phyloP scores from a whole-genome alignment of 2,888 invertebrate genomes.

The Monoplex corrugatus region DNA sequence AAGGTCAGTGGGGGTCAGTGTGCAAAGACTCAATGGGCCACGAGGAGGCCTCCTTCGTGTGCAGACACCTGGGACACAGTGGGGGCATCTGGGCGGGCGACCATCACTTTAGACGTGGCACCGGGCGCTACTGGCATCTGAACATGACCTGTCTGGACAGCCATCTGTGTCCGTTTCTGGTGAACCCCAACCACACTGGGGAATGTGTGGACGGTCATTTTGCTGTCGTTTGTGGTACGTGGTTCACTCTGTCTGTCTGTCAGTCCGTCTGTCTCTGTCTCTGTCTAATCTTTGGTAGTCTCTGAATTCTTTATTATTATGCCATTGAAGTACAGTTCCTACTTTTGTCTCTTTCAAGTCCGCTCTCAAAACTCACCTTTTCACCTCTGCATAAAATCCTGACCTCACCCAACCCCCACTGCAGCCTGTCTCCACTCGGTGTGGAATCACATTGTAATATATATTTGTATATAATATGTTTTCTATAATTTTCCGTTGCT shows the following conservation, averaged over 20 bases:
- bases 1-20: slow-evolving; percentile 74
- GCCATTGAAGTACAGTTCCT: too few relatives aligned
- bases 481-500: too few relatives aligned
- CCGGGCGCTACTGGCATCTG: slow-evolving; percentile 67
- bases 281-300: neutral
- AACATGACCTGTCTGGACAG: slow-evolving; percentile 70
- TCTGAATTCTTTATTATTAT: too few relatives aligned
- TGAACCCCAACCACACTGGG: slow-evolving; percentile 49
- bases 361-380: too few relatives aligned
- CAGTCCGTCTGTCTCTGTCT: neutral
- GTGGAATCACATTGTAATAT: too few relatives aligned
- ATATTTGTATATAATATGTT: too few relatives aligned
- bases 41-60: slow-evolving; percentile 72
- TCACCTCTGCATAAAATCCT: too few relatives aligned
- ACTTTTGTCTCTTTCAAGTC: too few relatives aligned
- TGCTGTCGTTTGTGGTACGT: slow-evolving; percentile 75
- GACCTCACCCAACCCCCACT: too few relatives aligned
- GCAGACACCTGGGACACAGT: slow-evolving; percentile 70
- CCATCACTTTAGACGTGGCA: slow-evolving; percentile 69
- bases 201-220: slow-evolving; percentile 65
- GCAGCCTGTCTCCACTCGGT: too few relatives aligned
- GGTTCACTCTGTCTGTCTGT: neutral
- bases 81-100: slow-evolving; percentile 71
- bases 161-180: slow-evolving; percentile 62
- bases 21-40: slow-evolving; percentile 66